Base-by-base conservation (phyloP, 1,140 invertebrate genomes). In the Bombus polaris region DNA sequence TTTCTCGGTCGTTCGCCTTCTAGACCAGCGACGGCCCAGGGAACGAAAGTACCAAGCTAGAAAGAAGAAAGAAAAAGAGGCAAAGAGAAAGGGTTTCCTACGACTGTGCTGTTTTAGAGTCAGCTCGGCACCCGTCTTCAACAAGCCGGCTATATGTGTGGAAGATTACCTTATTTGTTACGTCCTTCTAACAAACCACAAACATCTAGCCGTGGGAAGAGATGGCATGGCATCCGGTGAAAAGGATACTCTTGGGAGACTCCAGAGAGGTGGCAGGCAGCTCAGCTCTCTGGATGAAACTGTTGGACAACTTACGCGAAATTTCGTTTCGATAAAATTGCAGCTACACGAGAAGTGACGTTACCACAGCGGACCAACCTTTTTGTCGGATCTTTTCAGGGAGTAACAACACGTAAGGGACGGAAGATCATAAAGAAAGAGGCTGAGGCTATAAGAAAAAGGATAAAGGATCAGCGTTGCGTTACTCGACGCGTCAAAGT, bases 161-260 rank as follows among this genome's bases (percentile, higher is more conserved):
- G 92, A 91, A 94, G 93, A 94, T 94, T 94, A 94, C 92, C 92
- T 94, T 94, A 94, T 94, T 94, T 94, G 93, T 94, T 94, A 94
- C 91, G 92, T 93, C 89, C 90, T 93, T 93, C 92, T 93, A 93
- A 94, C 93, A 94, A 94, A 91, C 93, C 92, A 80, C 92, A 88
- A 92, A 91, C 90, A 90, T 87, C 82, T 39, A 88, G 44, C 84
- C 82, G 84, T 39, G 74, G 65, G n/a, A 59, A 71, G 83, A 59
- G 82, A 81, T 44, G 77, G 75, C 78, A 74, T 66, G 83, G 57
- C 79, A 82, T 81, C 42, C 32, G 76, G 80, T 44, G 79, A 83
- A 81, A 86, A 88, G 83, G 88, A 91, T 86, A 88, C 90, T 81
- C 90, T 12, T 68, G 90, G 90, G 90, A 88, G 83, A 39, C 47